phyloP scores from a whole-genome alignment of 2,113 vertebrate genomes.

The Gracilinanus agilis region DNA sequence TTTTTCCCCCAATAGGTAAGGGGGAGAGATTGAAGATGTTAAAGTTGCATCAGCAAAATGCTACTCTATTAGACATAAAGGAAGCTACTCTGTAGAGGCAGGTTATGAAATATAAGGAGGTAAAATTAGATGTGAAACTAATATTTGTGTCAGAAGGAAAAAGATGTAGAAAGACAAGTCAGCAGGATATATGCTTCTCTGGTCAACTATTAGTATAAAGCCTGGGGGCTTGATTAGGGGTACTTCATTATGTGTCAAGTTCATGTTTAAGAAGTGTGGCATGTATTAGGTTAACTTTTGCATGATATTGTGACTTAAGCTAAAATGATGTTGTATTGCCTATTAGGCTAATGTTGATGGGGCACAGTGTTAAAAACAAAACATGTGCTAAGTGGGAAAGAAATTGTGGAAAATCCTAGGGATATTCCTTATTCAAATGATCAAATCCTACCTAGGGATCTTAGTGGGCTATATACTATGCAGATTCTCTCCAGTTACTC shows the following conservation, averaged over 20 bases:
- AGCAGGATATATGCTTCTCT: neutral
- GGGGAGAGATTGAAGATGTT: neutral
- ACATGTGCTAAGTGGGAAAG: neutral
- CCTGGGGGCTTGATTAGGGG: neutral
- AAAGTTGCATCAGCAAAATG: neutral
- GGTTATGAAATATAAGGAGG: neutral
- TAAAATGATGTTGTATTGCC: neutral
- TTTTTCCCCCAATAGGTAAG: neutral
- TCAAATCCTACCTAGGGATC: neutral
- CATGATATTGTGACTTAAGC: neutral
- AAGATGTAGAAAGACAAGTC: neutral
- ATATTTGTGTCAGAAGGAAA: neutral
- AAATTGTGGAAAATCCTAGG: neutral
- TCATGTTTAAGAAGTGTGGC: neutral
- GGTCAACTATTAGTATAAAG: neutral
- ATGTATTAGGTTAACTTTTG: neutral
- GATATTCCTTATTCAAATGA: neutral
- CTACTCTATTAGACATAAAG: neutral
- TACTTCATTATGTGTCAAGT: neutral
- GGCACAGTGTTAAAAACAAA: neutral
- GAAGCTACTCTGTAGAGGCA: neutral
- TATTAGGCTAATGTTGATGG: neutral
- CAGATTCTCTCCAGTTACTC: neutral
- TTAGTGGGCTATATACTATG: neutral
- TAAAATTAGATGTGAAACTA: neutral